Evolutionary conservation across 1,140 invertebrate species (phyloP).

Genomic region (Diploscapter pachys): DNA sequence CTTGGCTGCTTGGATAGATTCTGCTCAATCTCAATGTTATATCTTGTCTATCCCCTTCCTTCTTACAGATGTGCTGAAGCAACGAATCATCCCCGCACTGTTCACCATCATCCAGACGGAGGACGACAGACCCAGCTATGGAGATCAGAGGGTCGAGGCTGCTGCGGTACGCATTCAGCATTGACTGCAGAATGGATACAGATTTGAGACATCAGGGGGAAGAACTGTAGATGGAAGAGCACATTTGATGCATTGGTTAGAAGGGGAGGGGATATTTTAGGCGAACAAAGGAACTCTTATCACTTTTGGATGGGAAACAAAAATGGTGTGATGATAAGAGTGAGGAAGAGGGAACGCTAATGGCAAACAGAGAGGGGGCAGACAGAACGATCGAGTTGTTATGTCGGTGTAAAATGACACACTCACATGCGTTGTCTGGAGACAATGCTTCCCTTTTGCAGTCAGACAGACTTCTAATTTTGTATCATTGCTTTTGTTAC

Average conservation of each 20-base stretch:
- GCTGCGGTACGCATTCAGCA: constrained; percentile 6
- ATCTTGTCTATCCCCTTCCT: too few species aligned
- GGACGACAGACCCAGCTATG: neutral
- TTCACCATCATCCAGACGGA: neutral
- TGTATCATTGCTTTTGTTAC: neutral
- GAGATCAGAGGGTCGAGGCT: constrained; percentile 4
- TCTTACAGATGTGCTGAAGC: constrained; percentile 1
- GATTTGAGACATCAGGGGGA: neutral
- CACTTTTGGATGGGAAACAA: neutral
- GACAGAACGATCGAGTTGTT: neutral
- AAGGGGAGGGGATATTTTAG: neutral
- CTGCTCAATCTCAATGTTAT: too few species aligned
- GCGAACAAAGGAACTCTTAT: neutral
- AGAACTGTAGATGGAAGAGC: neutral
- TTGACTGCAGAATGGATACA: neutral
- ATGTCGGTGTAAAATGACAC: neutral
- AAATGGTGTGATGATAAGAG: neutral
- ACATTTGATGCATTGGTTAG: too few species aligned
- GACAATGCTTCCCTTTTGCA: constrained; percentile 2
- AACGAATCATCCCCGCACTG: constrained; percentile 8
- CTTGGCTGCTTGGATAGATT: neutral
- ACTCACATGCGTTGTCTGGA: neutral
- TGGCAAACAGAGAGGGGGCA: too few species aligned
- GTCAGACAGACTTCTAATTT: neutral
- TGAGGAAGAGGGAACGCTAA: too few species aligned